Base-by-base conservation (phyloP, 2,797 vertebrate genomes). In the Merluccius polli region DNA sequence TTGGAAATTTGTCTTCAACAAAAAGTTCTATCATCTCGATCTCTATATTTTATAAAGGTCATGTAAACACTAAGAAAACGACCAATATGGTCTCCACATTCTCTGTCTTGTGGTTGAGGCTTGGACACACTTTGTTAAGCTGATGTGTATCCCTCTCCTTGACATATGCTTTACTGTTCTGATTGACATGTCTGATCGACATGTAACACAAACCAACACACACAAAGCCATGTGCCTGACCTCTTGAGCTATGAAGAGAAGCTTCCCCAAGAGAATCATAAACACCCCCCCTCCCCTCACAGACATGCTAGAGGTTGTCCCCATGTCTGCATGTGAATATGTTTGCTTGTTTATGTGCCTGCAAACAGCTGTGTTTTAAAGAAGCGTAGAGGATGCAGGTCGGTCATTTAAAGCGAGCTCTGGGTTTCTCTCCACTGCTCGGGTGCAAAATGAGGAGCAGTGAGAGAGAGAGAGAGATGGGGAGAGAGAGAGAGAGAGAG, bases 401-500 rank as follows among this genome's bases (percentile, higher is more conserved):
- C 13, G 16, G 4, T 52, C 18, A 5, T 52, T 5, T 18, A 52
- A 52, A 52, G 44, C 16, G 4, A 52, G 44, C 44, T 21, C 21
- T 3, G 44, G 44, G 44, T 3, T 18, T 52, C 44, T 52, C 44
- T 52, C 44, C 18, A 52, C 18, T 21, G 52, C 44, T 24, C 1
- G 7, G 52, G 52, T 59, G n/a, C 52, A 59, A n/a, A 59, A 59
- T n/a, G 52, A 59, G 52, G 21, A 9, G 21, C 52, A 59, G 52
- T 72, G 44, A 32, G 36, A 74, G 35, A 71, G 75, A 75, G 71
- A 3, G 0, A 63, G 41, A 71, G 30, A 72, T 68, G 10, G n/a
- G 4, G 16, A 77, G 18, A 31, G 70, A 71, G 31, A 21, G 32
- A 18, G 29, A 78, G 72, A 72, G 24, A 59, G 44, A 59, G 52